phyloP scores from a whole-genome alignment of 2,888 invertebrate genomes.

The Lasiommata megera region DNA sequence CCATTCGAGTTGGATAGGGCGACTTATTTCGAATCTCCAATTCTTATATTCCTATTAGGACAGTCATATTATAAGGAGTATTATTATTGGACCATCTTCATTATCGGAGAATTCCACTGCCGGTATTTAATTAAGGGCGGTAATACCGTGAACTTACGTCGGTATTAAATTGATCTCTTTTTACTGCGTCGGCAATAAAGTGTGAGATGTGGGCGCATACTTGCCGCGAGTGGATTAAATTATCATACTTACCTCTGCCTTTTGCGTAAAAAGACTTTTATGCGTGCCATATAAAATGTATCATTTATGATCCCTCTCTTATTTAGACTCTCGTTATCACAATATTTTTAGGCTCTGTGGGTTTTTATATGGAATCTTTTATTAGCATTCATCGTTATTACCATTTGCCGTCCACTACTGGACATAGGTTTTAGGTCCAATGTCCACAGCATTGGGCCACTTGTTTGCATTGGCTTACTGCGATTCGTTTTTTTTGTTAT shows the following conservation, averaged over 20 bases:
- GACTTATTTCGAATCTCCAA: too few species aligned
- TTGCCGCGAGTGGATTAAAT: slow-evolving; percentile 9
- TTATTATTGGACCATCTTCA: not conserved
- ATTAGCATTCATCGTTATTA: too few species aligned
- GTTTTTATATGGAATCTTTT: too few species aligned
- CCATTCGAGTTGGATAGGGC: too few species aligned
- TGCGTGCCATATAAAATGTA: not conserved
- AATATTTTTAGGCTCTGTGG: too few species aligned
- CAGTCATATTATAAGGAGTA: not conserved
- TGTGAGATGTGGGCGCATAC: not conserved
- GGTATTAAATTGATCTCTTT: slow-evolving; percentile 42
- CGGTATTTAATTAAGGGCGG: slow-evolving; percentile 12
- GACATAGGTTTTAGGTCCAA: too few species aligned
- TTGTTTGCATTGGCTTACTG: too few species aligned
- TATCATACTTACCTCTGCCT: slow-evolving; percentile 3
- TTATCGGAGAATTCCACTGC: not conserved
- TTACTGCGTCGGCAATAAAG: slow-evolving; percentile 35
- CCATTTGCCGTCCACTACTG: too few species aligned
- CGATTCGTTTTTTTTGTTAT: too few species aligned
- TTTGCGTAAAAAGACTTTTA: slow-evolving; percentile 8
- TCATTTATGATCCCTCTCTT: not conserved
- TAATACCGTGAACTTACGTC: slow-evolving; percentile 31
- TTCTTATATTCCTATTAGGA: too few species aligned
- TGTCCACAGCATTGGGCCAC: too few species aligned
- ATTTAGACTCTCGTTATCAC: too few species aligned